A percentile compares a stretch with the other conserved stretches of the same genome.
phyloP scores from a whole-genome alignment of 2,113 vertebrate genomes.

The Varanus komodoensis region DNA sequence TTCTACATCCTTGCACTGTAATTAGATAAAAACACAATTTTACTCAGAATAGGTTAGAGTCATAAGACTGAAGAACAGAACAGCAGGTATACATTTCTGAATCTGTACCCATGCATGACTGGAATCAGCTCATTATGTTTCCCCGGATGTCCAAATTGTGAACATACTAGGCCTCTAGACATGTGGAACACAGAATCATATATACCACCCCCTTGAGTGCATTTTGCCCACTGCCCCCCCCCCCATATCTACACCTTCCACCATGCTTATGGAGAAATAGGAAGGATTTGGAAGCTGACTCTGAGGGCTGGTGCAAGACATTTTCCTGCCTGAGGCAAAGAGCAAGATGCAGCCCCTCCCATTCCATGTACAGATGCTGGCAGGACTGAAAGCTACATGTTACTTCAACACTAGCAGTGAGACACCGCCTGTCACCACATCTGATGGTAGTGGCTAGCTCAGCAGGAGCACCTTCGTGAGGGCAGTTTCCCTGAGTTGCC shows the following conservation, averaged over 20 bases:
- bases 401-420: too few relatives aligned
- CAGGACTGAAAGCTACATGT: too few relatives aligned
- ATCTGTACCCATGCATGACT: neutral
- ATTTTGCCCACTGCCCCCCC: neutral
- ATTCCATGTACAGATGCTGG: too few relatives aligned
- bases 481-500: too few relatives aligned
- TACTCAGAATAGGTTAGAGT: neutral
- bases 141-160: neutral
- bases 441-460: neutral
- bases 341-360: neutral
- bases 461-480: too few relatives aligned
- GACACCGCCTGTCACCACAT: neutral
- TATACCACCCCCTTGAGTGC: neutral
- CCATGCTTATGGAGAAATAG: neutral
- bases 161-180: neutral
- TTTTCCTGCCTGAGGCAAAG: neutral
- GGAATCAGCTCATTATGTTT: neutral
- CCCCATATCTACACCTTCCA: neutral
- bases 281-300: neutral
- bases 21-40: slow-evolving; percentile 42
- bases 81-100: neutral
- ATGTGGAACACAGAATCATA: neutral
- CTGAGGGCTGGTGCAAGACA: neutral
- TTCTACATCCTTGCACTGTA: slow-evolving; percentile 83
- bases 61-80: neutral